phyloP scores from a whole-genome alignment of 2,888 invertebrate genomes.

The Elysia crispata region DNA sequence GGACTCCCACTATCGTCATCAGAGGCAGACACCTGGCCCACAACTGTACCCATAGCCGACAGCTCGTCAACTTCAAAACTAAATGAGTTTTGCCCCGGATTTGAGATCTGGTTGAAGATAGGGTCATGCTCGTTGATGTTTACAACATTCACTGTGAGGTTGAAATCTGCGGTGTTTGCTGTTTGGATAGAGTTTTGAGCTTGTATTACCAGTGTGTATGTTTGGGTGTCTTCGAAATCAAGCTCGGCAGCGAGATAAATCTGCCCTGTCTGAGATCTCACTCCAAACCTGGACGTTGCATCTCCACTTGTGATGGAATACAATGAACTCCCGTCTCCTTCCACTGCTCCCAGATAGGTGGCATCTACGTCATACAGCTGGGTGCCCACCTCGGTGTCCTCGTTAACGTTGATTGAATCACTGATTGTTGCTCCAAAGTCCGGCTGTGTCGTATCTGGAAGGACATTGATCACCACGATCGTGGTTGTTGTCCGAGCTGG shows the following conservation, averaged over 20 bases:
- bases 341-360: conserved; percentile 56
- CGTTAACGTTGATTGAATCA: conserved; percentile 50
- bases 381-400: conserved; percentile 54
- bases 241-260: conserved; percentile 53
- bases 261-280: conserved; percentile 58
- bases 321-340: conserved; percentile 54
- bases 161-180: conserved; percentile 51
- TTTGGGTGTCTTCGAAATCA: conserved; percentile 55
- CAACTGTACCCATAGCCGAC: conserved; percentile 28
- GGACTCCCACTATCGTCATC: conserved; percentile 57
- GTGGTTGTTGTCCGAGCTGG: conserved; percentile 53
- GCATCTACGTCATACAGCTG: conserved; percentile 59
- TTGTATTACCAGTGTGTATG: conserved; percentile 52
- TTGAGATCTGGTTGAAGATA: conserved; percentile 44
- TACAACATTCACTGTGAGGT: conserved; percentile 55
- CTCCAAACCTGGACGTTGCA: conserved; percentile 51
- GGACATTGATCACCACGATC: conserved; percentile 57
- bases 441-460: conserved; percentile 54
- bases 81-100: conserved; percentile 40
- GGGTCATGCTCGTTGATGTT: conserved; percentile 66
- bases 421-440: conserved; percentile 46
- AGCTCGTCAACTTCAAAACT: conserved; percentile 55
- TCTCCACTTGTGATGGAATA: conserved; percentile 59
- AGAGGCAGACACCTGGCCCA: conserved; percentile 55
- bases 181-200: conserved; percentile 55